Evolutionary conservation across 2,113 vertebrate genomes (phyloP).

Genomic region (Otis tarda): DNA sequence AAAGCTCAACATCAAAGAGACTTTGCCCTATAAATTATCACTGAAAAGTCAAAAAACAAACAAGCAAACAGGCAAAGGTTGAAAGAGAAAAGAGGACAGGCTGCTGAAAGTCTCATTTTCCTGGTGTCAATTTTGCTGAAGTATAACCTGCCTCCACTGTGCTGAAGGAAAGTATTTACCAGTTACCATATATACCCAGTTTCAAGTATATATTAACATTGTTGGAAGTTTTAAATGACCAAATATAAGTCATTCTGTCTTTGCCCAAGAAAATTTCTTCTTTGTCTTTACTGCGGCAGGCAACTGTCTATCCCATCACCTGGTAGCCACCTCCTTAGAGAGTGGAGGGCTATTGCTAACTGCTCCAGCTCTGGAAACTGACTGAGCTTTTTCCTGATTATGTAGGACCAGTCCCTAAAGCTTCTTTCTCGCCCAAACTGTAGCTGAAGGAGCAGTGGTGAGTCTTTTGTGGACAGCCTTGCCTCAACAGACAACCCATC

Average conservation of each 20-base stretch:
- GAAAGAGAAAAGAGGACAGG: conserved; percentile 15
- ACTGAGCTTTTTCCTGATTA: not conserved
- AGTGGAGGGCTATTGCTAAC: not conserved
- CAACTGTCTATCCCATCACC: not conserved
- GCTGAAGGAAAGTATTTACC: not conserved
- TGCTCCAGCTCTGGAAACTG: not conserved
- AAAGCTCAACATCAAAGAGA: conserved; percentile 5
- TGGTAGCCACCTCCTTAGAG: not conserved
- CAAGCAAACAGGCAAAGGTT: not conserved
- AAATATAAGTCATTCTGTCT: not conserved
- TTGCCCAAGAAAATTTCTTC: not conserved
- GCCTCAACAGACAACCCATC: not conserved
- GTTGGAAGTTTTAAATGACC: not conserved
- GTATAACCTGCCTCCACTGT: not conserved
- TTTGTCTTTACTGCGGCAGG: not conserved
- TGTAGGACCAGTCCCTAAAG: not conserved
- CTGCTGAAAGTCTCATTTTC: not conserved
- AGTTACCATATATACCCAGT: too few species aligned
- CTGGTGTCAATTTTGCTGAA: not conserved
- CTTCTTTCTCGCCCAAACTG: not conserved
- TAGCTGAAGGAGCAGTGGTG: not conserved
- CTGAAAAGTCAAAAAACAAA: not conserved
- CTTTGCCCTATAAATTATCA: not conserved
- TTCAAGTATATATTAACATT: not conserved
- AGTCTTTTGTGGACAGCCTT: not conserved